Percentiles rank a stretch among this genome's conserved stretches.
Conservation (phyloP, 92 coral and sea anemone species). For the Porites divaricata region DNA sequence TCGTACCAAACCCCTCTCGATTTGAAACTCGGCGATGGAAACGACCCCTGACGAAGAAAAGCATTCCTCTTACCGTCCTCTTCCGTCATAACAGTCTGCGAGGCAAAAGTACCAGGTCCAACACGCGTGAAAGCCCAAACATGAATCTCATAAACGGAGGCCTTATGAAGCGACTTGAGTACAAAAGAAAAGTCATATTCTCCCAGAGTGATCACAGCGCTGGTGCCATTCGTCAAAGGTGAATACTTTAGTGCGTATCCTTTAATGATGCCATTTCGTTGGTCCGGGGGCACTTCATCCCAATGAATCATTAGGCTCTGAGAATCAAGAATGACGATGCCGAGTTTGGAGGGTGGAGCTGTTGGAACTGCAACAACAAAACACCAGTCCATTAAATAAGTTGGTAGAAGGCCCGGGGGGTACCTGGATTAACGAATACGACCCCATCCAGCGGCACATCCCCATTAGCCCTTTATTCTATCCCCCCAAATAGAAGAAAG, state of each 20-base stretch:
- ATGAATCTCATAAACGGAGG: constrained; percentile 47
- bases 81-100: constrained; percentile 45
- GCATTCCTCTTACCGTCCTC: constrained; percentile 69
- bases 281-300: constrained; percentile 55
- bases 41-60: neutral
- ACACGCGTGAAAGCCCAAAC: constrained; percentile 64
- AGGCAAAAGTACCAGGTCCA: constrained; percentile 61
- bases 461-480: too few species aligned
- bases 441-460: too few species aligned
- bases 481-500: too few species aligned
- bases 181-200: neutral
- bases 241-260: constrained; percentile 58
- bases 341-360: constrained; percentile 56
- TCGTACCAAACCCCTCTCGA: too few species aligned
- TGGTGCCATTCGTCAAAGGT: constrained; percentile 1
- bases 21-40: too few species aligned
- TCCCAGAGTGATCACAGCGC: constrained; percentile 21
- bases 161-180: constrained; percentile 41
- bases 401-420: too few species aligned
- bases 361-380: constrained; percentile 55
- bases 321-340: constrained; percentile 47
- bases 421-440: too few species aligned
- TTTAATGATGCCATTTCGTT: constrained; percentile 66
- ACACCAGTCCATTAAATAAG: too few species aligned
- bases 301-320: constrained; percentile 59